A percentile compares a stretch with the other conserved stretches of the same genome.
Conservation (phyloP, 2,113 vertebrate genomes). For the Natator depressus region DNA sequence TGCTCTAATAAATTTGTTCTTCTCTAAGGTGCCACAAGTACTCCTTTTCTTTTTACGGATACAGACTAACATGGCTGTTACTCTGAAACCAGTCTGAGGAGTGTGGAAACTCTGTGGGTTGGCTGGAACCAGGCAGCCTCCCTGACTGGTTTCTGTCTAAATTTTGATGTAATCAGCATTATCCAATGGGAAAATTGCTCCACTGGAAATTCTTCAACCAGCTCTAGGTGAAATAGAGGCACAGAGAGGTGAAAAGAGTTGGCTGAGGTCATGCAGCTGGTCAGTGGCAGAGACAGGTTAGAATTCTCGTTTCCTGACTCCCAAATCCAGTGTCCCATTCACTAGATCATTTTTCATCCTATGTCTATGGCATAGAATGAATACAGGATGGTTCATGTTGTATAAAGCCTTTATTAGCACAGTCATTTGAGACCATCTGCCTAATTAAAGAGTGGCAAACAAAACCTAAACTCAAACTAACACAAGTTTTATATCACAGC, state of each 20-base stretch:
- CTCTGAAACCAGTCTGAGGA: not conserved
- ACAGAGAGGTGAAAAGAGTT: not conserved
- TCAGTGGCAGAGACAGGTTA: not conserved
- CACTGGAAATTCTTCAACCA: not conserved
- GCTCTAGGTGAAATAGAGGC: not conserved
- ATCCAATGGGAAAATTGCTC: not conserved
- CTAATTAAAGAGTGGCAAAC: conserved; percentile 39
- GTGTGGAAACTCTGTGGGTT: not conserved
- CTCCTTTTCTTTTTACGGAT: no score
- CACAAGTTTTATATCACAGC: not conserved
- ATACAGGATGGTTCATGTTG: rapidly evolving
- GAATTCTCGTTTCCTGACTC: not conserved
- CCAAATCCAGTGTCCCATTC: not conserved
- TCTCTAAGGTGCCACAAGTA: no score
- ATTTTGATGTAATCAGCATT: not conserved
- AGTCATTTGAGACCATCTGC: not conserved
- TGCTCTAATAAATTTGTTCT: no score
- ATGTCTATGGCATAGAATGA: not conserved
- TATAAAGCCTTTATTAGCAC: conserved; percentile 29
- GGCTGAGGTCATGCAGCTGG: not conserved
- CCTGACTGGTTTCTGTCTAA: not conserved
- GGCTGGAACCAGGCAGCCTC: not conserved
- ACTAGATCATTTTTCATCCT: not conserved
- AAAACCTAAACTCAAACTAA: not conserved
- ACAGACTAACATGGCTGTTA: no score